phyloP scores from a whole-genome alignment of 2,113 vertebrate species.

The Spizaetus ornatus region DNA sequence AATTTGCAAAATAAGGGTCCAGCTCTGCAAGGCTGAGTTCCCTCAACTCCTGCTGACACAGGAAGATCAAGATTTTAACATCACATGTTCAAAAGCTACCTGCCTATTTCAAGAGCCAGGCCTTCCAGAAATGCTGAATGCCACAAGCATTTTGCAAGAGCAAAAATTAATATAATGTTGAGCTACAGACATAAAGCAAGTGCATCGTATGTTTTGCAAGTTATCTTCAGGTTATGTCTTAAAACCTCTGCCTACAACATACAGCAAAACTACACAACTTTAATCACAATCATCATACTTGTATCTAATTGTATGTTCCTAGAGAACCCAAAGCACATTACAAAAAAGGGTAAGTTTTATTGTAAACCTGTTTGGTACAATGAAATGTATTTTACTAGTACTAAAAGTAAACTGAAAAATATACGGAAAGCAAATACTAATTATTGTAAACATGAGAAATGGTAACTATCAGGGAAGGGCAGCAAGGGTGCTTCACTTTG shows the following conservation, averaged over 20 bases:
- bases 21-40: background rate
- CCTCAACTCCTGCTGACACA: background rate
- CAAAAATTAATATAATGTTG: background rate
- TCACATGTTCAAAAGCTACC: background rate
- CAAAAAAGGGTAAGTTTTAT: background rate
- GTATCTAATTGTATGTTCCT: background rate
- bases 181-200: background rate
- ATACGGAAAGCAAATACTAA: background rate
- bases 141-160: background rate
- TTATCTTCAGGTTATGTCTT: background rate
- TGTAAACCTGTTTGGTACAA: background rate
- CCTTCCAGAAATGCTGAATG: background rate
- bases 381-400: background rate
- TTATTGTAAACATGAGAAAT: background rate
- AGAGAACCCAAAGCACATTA: background rate
- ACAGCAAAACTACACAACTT: background rate
- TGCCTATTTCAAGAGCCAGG: background rate
- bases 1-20: background rate
- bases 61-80: background rate
- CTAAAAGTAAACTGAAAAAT: background rate
- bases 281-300: background rate
- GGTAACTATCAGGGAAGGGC: background rate
- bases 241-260: background rate
- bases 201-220: background rate
- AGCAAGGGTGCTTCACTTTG: background rate